Evolutionary conservation across 2,113 vertebrate genomes (phyloP).

Genomic region (Caloenas nicobarica): DNA sequence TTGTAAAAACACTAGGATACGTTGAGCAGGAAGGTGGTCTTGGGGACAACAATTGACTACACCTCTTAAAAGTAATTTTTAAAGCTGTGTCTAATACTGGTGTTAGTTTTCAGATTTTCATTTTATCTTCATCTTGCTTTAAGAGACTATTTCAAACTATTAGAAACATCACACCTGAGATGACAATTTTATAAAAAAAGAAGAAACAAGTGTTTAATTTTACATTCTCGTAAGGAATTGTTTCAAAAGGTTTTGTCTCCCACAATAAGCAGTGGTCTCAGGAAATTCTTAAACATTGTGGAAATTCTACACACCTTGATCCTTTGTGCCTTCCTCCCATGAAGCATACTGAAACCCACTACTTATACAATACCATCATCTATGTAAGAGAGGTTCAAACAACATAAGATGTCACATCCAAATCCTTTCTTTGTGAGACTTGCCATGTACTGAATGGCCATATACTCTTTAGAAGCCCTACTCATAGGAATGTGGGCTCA

Average conservation of each 20-base stretch:
- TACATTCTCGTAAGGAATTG: not conserved
- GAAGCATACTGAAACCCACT: not conserved
- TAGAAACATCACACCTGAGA: not conserved
- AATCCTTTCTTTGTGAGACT: not conserved
- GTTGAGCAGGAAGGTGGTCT: not conserved
- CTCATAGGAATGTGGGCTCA: not conserved
- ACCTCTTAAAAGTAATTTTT: not conserved
- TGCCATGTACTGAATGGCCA: not conserved
- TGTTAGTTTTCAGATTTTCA: not conserved
- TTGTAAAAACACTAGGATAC: not conserved
- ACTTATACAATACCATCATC: no score
- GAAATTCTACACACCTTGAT: not conserved
- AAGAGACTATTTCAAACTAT: not conserved
- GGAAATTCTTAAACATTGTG: not conserved
- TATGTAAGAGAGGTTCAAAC: not conserved
- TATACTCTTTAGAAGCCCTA: not conserved
- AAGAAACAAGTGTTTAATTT: not conserved
- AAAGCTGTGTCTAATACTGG: not conserved
- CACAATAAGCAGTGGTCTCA: not conserved
- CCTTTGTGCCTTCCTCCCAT: not conserved
- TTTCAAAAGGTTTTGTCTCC: not conserved
- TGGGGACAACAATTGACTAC: not conserved
- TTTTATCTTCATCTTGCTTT: not conserved
- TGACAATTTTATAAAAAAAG: not conserved
- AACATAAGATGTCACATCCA: rapidly evolving